phyloP scores from a whole-genome alignment of 64 coral and sea anemone species.

The Hydrozoanthus tunicans region DNA sequence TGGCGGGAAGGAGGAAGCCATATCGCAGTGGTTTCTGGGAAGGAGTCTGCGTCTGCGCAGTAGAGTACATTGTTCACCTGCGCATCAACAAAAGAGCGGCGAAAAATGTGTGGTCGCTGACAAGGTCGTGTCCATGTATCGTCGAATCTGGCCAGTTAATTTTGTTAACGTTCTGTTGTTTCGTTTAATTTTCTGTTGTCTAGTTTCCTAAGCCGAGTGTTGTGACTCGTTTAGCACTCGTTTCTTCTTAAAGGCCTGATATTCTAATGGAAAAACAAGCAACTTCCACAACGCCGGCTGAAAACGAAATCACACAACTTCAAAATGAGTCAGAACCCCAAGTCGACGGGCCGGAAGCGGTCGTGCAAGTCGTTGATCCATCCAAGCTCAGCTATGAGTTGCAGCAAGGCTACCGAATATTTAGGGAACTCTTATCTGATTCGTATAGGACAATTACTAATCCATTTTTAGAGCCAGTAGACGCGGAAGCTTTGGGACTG shows the following conservation, averaged over 20 bases:
- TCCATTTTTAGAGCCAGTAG: constrained; percentile 96
- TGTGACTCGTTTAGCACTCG: not conserved
- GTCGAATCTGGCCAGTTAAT: constrained; percentile 16
- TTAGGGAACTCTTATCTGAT: constrained; percentile 84
- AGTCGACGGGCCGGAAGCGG: constrained; percentile 62
- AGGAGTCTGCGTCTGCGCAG: constrained; percentile 17
- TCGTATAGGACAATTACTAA: constrained; percentile 88
- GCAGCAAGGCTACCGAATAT: constrained; percentile 96
- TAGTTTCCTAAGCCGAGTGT: not conserved
- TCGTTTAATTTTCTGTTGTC: constrained; percentile 15
- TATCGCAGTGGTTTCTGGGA: constrained; percentile 15
- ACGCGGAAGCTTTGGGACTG: constrained; percentile 85
- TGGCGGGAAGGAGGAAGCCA: constrained; percentile 56
- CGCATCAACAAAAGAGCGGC: constrained; percentile 64
- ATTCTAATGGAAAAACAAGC: constrained; percentile 41
- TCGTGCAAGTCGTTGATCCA: constrained; percentile 66
- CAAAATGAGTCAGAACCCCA: constrained; percentile 65
- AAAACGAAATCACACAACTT: constrained; percentile 68
- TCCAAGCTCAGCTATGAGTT: constrained; percentile 85
- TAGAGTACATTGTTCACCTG: constrained; percentile 54
- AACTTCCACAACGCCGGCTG: constrained; percentile 55
- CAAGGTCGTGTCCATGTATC: constrained; percentile 5
- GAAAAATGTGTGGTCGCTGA: constrained; percentile 51
- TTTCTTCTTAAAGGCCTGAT: not conserved
- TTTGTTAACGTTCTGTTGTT: not conserved